A percentile compares a stretch with the other conserved stretches of the same genome.
These are phyloP conservation scores for Peromyscus attwateri DNA, from an alignment of 2,797 vertebrate genomes.

Conservation along the genomic window DNA sequence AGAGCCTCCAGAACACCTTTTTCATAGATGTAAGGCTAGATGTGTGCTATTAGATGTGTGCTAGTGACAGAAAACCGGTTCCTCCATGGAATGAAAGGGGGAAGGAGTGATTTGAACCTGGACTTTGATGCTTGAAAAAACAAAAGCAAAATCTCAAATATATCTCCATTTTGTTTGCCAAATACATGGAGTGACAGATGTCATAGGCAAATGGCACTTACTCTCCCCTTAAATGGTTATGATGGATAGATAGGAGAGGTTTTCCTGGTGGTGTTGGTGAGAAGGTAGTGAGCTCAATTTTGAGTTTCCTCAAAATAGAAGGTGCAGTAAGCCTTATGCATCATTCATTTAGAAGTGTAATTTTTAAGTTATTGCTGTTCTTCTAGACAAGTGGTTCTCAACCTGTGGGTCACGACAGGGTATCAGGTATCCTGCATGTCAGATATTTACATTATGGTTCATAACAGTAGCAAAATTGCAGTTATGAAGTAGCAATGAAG, in stretches of 20 bases:
- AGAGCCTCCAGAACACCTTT: conserved; percentile 54
- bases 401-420: too few species aligned
- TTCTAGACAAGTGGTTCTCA: background rate
- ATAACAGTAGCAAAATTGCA: too few species aligned
- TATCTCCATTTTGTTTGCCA: too few species aligned
- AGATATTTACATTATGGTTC: too few species aligned
- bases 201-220: background rate
- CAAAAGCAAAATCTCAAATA: too few species aligned
- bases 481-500: too few species aligned
- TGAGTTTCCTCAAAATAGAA: background rate
- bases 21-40: conserved; percentile 12
- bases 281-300: background rate
- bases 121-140: too few species aligned
- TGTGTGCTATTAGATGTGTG: too few species aligned
- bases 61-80: too few species aligned
- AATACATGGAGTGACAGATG: background rate
- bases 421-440: too few species aligned
- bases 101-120: too few species aligned
- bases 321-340: background rate
- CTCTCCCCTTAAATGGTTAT: background rate
- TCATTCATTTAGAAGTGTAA: background rate
- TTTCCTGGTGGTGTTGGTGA: background rate
- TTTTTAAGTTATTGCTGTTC: background rate
- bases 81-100: too few species aligned
- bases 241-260: background rate